These are phyloP conservation scores for Tauraco erythrolophus DNA, from an alignment of 2,113 vertebrate genomes.

Conservation along the genomic window DNA sequence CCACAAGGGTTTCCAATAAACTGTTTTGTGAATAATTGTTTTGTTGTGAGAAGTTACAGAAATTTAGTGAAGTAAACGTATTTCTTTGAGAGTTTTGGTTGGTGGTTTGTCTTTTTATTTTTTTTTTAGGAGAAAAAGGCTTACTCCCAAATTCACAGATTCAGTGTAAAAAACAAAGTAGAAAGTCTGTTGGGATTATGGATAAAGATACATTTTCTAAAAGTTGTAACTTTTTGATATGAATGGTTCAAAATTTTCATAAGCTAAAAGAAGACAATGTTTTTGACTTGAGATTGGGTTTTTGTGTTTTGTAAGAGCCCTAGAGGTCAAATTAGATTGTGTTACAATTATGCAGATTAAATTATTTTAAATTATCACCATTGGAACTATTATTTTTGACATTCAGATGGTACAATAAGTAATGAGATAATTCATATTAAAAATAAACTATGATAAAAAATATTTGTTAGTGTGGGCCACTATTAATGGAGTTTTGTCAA, in stretches of 20 bases:
- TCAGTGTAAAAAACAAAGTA: not conserved
- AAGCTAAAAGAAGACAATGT: not conserved
- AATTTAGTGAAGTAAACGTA: not conserved
- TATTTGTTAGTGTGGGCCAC: fast-evolving
- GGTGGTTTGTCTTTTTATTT: not conserved
- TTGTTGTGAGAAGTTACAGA: not conserved
- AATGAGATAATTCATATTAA: not conserved
- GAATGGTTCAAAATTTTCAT: not conserved
- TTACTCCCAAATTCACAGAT: not conserved
- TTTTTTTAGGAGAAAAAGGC: not conserved
- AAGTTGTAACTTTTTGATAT: not conserved
- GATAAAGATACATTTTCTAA: not conserved
- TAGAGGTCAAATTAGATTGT: not conserved
- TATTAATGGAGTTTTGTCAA: not conserved
- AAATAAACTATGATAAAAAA: not conserved
- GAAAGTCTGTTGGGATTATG: not conserved
- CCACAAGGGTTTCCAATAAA: not conserved
- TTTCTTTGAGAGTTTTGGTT: not conserved
- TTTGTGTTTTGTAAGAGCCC: not conserved
- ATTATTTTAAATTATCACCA: not conserved
- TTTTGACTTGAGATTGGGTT: not conserved
- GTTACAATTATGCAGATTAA: not conserved
- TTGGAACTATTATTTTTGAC: not conserved
- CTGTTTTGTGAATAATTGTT: not conserved
- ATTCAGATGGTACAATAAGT: not conserved